These are phyloP conservation scores for Galemys pyrenaicus DNA, from an alignment of 2,113 vertebrate genomes.

Conservation along the genomic window DNA sequence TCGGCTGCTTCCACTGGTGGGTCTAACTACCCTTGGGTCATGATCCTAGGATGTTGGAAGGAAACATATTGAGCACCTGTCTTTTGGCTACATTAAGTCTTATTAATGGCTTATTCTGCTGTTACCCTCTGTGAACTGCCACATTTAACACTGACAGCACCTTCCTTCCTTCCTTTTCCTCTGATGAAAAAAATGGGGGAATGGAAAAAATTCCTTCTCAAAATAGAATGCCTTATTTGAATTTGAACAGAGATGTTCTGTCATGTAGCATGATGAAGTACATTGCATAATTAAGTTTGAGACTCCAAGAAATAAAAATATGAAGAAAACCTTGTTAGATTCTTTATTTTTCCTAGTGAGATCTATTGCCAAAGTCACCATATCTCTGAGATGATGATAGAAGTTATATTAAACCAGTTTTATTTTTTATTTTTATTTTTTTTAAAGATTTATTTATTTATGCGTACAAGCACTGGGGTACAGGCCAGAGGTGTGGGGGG, in stretches of 20 bases:
- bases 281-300: background rate
- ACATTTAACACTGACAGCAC: background rate
- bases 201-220: background rate
- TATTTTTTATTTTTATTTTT: no score
- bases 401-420: background rate
- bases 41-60: background rate
- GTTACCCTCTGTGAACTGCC: background rate
- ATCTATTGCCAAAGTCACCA: background rate
- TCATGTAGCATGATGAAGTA: background rate
- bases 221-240: background rate
- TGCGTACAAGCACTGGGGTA: no score
- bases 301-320: background rate
- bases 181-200: background rate
- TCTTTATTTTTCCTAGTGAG: background rate
- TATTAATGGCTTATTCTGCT: background rate
- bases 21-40: background rate
- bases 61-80: background rate
- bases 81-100: background rate
- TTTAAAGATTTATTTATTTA: no score
- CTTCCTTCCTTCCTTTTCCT: background rate
- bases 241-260: background rate
- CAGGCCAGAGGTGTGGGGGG: no score
- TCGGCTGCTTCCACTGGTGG: background rate
- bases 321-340: background rate
- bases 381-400: background rate